Conservation (phyloP, 2,888 invertebrate genomes). For the Andrena trimmerana region DNA sequence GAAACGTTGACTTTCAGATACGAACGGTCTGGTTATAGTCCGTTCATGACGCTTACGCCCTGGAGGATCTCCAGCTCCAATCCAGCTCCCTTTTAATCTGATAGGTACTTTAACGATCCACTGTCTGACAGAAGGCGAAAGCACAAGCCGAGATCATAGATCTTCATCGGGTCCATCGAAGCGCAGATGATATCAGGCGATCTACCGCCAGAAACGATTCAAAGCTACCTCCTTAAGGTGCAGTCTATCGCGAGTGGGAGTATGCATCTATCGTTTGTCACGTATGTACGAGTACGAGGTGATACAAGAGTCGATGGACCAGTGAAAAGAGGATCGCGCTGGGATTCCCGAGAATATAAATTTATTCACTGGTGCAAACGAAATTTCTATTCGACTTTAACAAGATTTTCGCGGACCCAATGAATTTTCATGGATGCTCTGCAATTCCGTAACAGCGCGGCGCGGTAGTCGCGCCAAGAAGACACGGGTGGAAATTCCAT, state of each 20-base stretch:
- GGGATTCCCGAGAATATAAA: slow-evolving; percentile 17
- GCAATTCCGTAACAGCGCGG: slow-evolving; percentile 10
- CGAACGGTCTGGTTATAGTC: neutral
- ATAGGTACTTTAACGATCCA: too few relatives aligned
- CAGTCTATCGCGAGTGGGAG: slow-evolving; percentile 9
- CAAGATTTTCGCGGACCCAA: slow-evolving; percentile 4
- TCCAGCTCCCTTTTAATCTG: too few relatives aligned
- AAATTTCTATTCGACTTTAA: slow-evolving; percentile 31
- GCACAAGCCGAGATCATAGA: too few relatives aligned
- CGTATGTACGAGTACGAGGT: slow-evolving; percentile 3
- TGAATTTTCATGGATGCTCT: neutral
- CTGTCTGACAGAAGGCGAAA: too few relatives aligned
- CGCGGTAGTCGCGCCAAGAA: neutral
- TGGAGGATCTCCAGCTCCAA: neutral
- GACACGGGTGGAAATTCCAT: slow-evolving; percentile 9
- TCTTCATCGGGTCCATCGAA: neutral
- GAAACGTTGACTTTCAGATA: slow-evolving; percentile 44
- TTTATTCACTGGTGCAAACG: slow-evolving; percentile 16
- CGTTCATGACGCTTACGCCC: neutral
- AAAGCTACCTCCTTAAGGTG: neutral
- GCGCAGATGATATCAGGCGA: neutral
- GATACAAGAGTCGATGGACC: slow-evolving; percentile 3
- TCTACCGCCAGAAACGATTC: neutral
- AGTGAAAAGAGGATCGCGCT: neutral
- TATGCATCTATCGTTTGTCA: slow-evolving; percentile 2